Percentiles rank a stretch among this genome's conserved stretches.
These are phyloP conservation scores for Gastrophysa polygoni DNA, from an alignment of 2,888 invertebrate species.

Conservation along the genomic window DNA sequence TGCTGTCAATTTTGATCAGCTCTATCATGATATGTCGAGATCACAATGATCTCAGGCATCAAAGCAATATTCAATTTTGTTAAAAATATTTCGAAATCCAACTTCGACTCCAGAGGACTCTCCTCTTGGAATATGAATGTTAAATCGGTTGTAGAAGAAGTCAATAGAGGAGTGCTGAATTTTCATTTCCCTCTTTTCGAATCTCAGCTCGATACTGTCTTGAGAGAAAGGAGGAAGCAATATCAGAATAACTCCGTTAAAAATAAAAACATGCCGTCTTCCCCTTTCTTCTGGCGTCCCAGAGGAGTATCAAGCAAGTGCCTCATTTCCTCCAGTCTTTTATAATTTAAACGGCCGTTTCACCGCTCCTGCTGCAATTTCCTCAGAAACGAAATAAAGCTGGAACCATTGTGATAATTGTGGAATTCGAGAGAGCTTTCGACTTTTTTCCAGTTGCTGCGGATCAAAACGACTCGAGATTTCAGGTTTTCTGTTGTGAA, in stretches of 20 bases:
- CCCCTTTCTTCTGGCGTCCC: not conserved
- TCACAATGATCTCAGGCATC: too few species aligned
- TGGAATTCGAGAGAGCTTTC: constrained; percentile 8
- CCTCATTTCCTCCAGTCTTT: constrained; percentile 33
- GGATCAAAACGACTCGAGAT: not conserved
- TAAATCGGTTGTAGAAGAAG: too few species aligned
- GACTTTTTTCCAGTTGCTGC: not conserved
- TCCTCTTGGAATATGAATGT: too few species aligned
- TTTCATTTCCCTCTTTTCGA: not conserved
- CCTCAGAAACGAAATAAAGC: constrained; percentile 35
- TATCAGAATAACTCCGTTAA: constrained; percentile 13
- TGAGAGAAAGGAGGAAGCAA: not conserved
- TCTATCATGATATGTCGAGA: too few species aligned
- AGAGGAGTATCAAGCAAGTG: constrained; percentile 25
- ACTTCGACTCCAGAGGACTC: too few species aligned
- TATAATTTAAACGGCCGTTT: constrained; percentile 38
- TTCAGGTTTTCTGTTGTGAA: not conserved
- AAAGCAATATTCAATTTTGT: too few species aligned
- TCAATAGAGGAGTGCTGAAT: too few species aligned
- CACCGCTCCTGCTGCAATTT: constrained; percentile 36
- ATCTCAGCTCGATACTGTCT: not conserved
- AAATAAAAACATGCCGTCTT: constrained; percentile 2
- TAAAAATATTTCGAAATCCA: too few species aligned
- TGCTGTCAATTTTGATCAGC: too few species aligned
- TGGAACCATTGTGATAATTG: constrained; percentile 22